A percentile compares a stretch with the other conserved stretches of the same genome.
Conservation (phyloP, 2,797 vertebrate species). For the Borostomias antarcticus region DNA sequence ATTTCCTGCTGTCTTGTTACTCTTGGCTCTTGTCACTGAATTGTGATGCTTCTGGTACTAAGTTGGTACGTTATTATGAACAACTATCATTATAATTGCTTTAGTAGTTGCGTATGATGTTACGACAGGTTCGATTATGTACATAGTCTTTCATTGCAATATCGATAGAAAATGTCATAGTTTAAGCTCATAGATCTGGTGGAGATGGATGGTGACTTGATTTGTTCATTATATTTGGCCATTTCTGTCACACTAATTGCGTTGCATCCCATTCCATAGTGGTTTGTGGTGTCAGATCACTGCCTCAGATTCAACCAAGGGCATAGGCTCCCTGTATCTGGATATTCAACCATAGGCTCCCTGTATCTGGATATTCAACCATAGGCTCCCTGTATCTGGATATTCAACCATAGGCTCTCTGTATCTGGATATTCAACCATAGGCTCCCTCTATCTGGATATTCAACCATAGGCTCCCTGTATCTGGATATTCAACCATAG, state of each 20-base stretch:
- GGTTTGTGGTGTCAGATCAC: background rate
- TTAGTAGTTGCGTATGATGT: conserved; percentile 38
- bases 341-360: conserved; percentile 16
- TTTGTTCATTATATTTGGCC: background rate
- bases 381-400: too few relatives aligned
- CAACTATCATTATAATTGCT: conserved; percentile 24
- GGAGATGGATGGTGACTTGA: conserved; percentile 41
- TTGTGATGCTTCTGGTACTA: conserved; percentile 52
- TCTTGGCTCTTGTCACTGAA: too few relatives aligned
- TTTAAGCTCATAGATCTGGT: conserved; percentile 41
- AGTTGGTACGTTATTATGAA: conserved; percentile 49
- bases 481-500: conserved; percentile 41
- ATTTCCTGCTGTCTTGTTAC: conserved; percentile 59
- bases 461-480: background rate
- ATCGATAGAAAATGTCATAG: conserved; percentile 51
- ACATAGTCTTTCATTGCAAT: conserved; percentile 62
- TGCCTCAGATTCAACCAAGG: conserved; percentile 37
- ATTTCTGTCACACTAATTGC: background rate
- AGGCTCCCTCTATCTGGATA: too few relatives aligned
- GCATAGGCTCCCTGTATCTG: conserved; percentile 19
- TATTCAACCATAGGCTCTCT: background rate
- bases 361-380: conserved; percentile 10
- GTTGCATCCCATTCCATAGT: background rate
- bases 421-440: conserved; percentile 33
- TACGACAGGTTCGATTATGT: conserved; percentile 57